These are phyloP conservation scores for Drosophila pruinosa DNA, from an alignment of 1,140 invertebrate genomes.

Conservation along the genomic window DNA sequence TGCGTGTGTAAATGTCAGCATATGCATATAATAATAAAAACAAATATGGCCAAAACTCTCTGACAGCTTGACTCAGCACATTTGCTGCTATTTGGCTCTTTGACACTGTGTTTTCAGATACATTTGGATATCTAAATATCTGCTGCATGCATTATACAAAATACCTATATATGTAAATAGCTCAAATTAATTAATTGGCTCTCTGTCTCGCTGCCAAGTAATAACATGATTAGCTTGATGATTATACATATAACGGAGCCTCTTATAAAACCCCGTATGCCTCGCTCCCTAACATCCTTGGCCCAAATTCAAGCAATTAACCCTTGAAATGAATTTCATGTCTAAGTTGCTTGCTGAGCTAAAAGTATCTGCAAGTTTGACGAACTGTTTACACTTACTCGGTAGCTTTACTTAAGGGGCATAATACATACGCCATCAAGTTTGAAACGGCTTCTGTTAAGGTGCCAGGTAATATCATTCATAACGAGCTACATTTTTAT, in stretches of 20 bases:
- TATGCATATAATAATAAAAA: slow-evolving; percentile 80
- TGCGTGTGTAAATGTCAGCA: slow-evolving; percentile 74
- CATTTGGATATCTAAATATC: slow-evolving; percentile 54
- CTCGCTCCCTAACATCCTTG: slow-evolving; percentile 13
- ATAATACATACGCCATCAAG: background rate
- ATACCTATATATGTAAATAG: slow-evolving; percentile 62
- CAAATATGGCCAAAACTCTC: slow-evolving; percentile 73
- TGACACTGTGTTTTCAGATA: slow-evolving; percentile 39
- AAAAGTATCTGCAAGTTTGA: slow-evolving; percentile 60
- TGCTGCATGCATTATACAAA: slow-evolving; percentile 31
- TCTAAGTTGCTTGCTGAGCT: slow-evolving; percentile 40
- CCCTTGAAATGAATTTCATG: slow-evolving; percentile 47
- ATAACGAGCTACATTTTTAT: too few relatives aligned
- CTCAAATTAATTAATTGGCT: slow-evolving; percentile 77
- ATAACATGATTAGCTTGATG: slow-evolving; percentile 71
- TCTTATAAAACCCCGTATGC: background rate
- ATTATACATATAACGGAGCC: too few relatives aligned
- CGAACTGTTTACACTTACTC: slow-evolving; percentile 29
- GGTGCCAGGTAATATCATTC: background rate
- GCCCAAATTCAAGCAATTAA: slow-evolving; percentile 64
- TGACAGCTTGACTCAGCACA: slow-evolving; percentile 73
- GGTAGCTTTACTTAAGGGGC: slow-evolving; percentile 1
- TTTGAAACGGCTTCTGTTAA: background rate
- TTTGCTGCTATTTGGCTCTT: slow-evolving; percentile 41
- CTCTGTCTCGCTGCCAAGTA: slow-evolving; percentile 45